Base-by-base conservation (phyloP, 2,113 vertebrate species). In the Neopipo cinnamomea region DNA sequence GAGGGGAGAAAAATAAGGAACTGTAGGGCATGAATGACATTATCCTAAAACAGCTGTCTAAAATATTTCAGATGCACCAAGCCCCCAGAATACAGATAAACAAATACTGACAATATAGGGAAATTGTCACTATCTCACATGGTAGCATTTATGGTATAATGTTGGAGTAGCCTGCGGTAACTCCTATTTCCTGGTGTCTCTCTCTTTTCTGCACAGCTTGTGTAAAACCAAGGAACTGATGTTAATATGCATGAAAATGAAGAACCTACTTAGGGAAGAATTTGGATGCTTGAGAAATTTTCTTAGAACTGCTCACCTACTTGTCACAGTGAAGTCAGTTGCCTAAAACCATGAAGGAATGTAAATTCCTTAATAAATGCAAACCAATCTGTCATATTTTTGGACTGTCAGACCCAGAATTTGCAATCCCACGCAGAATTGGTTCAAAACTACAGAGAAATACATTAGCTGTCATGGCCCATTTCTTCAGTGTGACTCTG, bases 341-440 rank as follows among this genome's bases (percentile, higher is more conserved):
- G 46, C 79, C 52, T 86, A 65, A 94, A 90, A 81, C 52, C 56
- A 63, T 28, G 91, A 78, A 74, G 61, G 59, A 81, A 91, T 63
- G 73, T 81, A 68, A 74, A 94, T 74, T 91, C 24, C 47, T 44
- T 59, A 89, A 89, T 81, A 81, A 95, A 91, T 47, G 52, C 1
- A 3, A 56, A 71, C 35, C 56, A 59, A 80, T 92, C 46, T 50
- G 63, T 95, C 92, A 84, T 77, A 88, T 93, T 94, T 94, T 97
- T 88, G 63, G 75, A 46, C 85, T 88, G 88, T 86, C 83, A 94
- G 58, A 58, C 55, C 50, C 35, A 19, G 86, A 91, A 91, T 81
- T 93, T 88, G 58, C 63, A 93, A 24, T 88, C 92, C 86, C 52
- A 31, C 91, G 88, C 65, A 84, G 72, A 89, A 91, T 13, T 94